Percentiles rank a stretch among this genome's conserved stretches.
phyloP scores from a whole-genome alignment of 2,113 vertebrate species.

The Gymnocephalus cernua region DNA sequence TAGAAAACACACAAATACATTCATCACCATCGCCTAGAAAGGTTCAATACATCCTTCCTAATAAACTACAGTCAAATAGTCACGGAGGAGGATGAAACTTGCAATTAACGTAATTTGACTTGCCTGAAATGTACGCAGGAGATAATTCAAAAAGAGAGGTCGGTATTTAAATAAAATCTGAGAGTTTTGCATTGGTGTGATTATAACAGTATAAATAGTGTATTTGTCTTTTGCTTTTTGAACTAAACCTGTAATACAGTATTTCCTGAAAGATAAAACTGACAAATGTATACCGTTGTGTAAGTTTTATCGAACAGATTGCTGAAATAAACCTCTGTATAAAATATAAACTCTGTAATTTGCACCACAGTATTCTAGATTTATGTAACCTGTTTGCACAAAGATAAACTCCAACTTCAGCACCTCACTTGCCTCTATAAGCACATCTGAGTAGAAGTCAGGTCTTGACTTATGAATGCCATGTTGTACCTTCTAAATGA shows the following conservation, averaged over 20 bases:
- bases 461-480: neutral
- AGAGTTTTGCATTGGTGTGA: constrained; percentile 45
- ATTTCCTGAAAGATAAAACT: constrained; percentile 39
- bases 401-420: constrained; percentile 45
- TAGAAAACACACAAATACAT: constrained; percentile 81
- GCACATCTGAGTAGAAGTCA: constrained; percentile 14
- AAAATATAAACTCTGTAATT: constrained; percentile 82
- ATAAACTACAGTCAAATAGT: constrained; percentile 67
- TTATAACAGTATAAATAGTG: constrained; percentile 50
- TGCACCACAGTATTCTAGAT: constrained; percentile 66
- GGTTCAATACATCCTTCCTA: constrained; percentile 62
- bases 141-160: constrained; percentile 46
- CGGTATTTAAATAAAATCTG: constrained; percentile 26
- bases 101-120: constrained; percentile 23
- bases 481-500: constrained; percentile 17
- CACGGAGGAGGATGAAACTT: constrained; percentile 63
- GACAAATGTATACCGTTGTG: constrained; percentile 33
- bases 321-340: constrained; percentile 77
- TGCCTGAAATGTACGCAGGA: constrained; percentile 43
- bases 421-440: neutral
- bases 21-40: constrained; percentile 77
- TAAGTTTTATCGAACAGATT: constrained; percentile 45
- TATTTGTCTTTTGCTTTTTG: constrained; percentile 8
- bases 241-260: constrained; percentile 37
- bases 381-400: constrained; percentile 54